These are phyloP conservation scores for Tineola bisselliella DNA, from an alignment of 2,888 invertebrate genomes.

Conservation along the genomic window DNA sequence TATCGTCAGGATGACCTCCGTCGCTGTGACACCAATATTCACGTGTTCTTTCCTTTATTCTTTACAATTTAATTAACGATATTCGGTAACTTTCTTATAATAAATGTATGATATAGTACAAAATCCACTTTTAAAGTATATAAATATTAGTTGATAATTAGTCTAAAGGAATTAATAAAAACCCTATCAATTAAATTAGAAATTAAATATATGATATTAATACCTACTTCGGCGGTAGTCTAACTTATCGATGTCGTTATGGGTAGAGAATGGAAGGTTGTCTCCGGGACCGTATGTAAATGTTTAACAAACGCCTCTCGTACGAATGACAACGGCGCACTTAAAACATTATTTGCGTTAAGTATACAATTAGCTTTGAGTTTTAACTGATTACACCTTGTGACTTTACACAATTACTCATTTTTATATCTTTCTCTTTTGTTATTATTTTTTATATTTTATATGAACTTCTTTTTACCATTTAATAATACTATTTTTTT, in stretches of 20 bases:
- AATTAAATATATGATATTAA: too few relatives aligned
- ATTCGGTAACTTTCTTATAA: background rate
- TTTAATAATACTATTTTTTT: background rate
- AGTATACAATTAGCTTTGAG: slow-evolving; percentile 54
- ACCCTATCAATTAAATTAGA: too few relatives aligned
- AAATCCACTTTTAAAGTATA: too few relatives aligned
- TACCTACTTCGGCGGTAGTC: background rate
- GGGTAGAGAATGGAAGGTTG: background rate
- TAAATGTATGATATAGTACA: too few relatives aligned
- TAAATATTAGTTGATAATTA: too few relatives aligned
- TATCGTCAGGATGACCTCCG: slow-evolving; percentile 1
- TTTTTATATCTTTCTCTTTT: background rate
- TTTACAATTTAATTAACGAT: background rate
- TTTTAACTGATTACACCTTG: slow-evolving; percentile 47
- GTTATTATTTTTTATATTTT: background rate
- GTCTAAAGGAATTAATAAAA: too few relatives aligned
- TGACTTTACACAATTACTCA: slow-evolving; percentile 5
- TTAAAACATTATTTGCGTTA: slow-evolving; percentile 53
- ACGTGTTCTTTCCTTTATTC: background rate
- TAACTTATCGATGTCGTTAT: background rate
- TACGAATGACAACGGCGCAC: slow-evolving; percentile 42
- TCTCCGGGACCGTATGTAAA: slow-evolving; percentile 40
- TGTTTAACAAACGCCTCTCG: slow-evolving; percentile 47
- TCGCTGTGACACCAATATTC: background rate
- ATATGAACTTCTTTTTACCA: background rate